A percentile compares a stretch with the other conserved stretches of the same genome.
phyloP scores from a whole-genome alignment of 92 coral and sea anemone genomes.

The Montipora capitata region DNA sequence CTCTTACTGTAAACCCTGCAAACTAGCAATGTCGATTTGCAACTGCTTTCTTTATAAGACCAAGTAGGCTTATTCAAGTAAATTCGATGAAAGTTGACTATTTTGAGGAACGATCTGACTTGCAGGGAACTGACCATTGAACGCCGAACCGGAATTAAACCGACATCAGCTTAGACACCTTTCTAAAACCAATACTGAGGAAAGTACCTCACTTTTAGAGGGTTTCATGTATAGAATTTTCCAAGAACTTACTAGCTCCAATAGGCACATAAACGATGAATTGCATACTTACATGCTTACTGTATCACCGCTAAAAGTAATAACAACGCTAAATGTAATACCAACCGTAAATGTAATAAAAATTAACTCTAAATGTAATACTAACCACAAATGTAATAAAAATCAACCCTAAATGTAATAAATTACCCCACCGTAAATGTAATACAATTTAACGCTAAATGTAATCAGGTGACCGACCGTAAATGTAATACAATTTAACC shows the following conservation, averaged over 20 bases:
- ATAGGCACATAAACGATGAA: background rate
- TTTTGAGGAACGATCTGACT: background rate
- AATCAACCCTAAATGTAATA: no score
- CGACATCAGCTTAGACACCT: background rate
- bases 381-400: no score
- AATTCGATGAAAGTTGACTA: background rate
- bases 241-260: background rate
- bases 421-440: no score
- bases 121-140: background rate
- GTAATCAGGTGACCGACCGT: no score
- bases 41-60: background rate
- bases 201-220: conserved; percentile 16
- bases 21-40: background rate
- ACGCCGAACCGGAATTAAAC: background rate
- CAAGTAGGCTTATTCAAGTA: conserved; percentile 16
- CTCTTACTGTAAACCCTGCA: background rate
- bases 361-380: no score
- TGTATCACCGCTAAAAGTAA: no score
- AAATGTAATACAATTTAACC: no score
- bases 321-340: no score
- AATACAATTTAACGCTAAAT: no score
- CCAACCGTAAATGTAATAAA: no score
- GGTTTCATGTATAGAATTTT: background rate
- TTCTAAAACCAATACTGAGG: conserved; percentile 15
- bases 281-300: conserved; percentile 29